Conservation (phyloP, 2,797 vertebrate species). For the Triplophysa yarkandensis region DNA sequence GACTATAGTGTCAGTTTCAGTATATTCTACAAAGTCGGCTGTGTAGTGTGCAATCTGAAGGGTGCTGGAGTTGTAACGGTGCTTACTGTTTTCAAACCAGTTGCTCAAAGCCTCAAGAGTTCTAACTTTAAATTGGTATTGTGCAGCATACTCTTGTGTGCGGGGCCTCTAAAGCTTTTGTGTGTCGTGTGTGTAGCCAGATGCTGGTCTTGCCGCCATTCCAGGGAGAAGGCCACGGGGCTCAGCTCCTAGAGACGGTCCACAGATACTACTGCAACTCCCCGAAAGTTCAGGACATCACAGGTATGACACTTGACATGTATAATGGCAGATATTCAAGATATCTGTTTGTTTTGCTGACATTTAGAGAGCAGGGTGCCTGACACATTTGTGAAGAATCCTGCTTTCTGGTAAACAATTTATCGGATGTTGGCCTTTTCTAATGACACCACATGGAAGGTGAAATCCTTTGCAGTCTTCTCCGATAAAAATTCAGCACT, state of each 20-base stretch:
- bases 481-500: too few species aligned
- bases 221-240: constrained; percentile 97
- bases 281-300: constrained; percentile 94
- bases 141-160: background rate
- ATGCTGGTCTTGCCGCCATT: constrained; percentile 96
- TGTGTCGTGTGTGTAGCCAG: constrained; percentile 79
- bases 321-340: too few species aligned
- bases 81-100: constrained; percentile 24
- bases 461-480: too few species aligned
- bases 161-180: constrained; percentile 23
- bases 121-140: constrained; percentile 9
- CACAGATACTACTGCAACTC: constrained; percentile 91
- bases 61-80: constrained; percentile 34
- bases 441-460: too few species aligned
- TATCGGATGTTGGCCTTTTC: too few species aligned
- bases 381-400: too few species aligned
- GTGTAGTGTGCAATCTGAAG: constrained; percentile 23
- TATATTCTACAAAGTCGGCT: constrained; percentile 2
- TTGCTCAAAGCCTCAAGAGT: constrained; percentile 27
- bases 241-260: constrained; percentile 94
- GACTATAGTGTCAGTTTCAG: constrained; percentile 22
- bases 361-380: too few species aligned
- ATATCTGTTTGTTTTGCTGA: too few species aligned
- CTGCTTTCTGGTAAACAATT: too few species aligned
- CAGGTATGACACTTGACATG: too few species aligned